These are phyloP conservation scores for Nomia melanderi DNA, from an alignment of 1,140 invertebrate species.

Conservation along the genomic window DNA sequence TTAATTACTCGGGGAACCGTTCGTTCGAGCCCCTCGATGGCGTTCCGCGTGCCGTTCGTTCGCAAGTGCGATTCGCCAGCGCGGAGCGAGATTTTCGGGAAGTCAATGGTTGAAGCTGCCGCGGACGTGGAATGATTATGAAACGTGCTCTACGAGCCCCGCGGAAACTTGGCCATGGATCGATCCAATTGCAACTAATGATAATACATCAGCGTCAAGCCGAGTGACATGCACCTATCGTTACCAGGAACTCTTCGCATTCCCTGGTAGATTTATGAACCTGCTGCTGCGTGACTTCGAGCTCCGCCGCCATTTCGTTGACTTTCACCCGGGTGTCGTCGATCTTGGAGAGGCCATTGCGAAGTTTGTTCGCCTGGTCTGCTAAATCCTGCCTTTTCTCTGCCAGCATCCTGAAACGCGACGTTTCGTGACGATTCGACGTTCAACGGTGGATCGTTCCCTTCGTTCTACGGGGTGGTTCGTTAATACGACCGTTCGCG, in stretches of 20 bases:
- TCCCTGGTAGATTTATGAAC: constrained; percentile 78
- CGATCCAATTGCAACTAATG: constrained; percentile 46
- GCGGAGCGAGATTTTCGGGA: too few relatives aligned
- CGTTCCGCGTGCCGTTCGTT: too few relatives aligned
- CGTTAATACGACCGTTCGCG: too few relatives aligned
- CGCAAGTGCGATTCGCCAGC: too few relatives aligned
- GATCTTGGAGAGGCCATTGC: constrained; percentile 69
- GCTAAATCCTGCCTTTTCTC: constrained; percentile 87
- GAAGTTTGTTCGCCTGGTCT: constrained; percentile 85
- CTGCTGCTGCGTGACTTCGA: constrained; percentile 88
- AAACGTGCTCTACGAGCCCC: background rate
- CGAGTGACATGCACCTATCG: constrained; percentile 80
- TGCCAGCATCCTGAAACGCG: constrained; percentile 84
- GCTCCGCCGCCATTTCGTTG: constrained; percentile 88
- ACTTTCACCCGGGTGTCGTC: constrained; percentile 86
- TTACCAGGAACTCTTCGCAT: constrained; percentile 88
- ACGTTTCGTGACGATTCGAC: too few relatives aligned
- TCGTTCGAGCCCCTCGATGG: too few relatives aligned
- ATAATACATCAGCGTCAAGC: constrained; percentile 57
- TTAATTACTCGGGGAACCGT: too few relatives aligned
- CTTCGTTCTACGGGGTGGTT: background rate
- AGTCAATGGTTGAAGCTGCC: too few relatives aligned
- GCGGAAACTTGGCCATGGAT: background rate
- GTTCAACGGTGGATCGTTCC: too few relatives aligned
- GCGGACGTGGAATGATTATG: background rate